Percentiles rank a stretch among this genome's conserved stretches.
Evolutionary conservation across 2,113 vertebrate species (phyloP).

Genomic region (Trachemys scripta): DNA sequence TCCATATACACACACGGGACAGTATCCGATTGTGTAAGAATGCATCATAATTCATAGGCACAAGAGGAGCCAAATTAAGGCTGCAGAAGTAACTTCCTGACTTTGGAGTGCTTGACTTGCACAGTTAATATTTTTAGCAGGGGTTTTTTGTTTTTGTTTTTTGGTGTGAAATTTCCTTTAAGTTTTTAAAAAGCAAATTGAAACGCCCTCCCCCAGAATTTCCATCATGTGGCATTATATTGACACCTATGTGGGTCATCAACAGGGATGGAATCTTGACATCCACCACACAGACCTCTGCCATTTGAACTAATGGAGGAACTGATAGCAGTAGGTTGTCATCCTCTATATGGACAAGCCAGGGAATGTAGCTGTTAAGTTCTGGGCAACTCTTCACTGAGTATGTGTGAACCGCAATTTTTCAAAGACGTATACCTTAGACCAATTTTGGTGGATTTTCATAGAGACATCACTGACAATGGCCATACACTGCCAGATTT

Average conservation of each 20-base stretch:
- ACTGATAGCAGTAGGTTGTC: background rate
- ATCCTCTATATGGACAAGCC: background rate
- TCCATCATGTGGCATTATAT: background rate
- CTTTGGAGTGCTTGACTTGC: background rate
- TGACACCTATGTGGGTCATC: background rate
- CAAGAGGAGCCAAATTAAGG: background rate
- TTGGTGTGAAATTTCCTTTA: background rate
- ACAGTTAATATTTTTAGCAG: background rate
- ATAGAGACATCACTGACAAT: background rate
- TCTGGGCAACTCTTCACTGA: background rate
- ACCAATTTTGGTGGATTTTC: background rate
- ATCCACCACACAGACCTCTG: background rate
- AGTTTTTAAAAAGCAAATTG: background rate
- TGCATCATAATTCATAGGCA: background rate
- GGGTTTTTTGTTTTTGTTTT: background rate
- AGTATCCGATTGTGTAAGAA: background rate
- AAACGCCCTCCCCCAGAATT: background rate
- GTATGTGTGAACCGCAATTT: background rate
- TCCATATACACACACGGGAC: background rate
- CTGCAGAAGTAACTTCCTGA: accelerated
- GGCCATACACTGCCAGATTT: background rate
- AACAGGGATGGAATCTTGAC: background rate
- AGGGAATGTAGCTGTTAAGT: background rate
- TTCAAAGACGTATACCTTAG: background rate
- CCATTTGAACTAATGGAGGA: background rate